A percentile compares a stretch with the other conserved stretches of the same genome.
phyloP scores from a whole-genome alignment of 2,797 vertebrate genomes.

The Coranthus polyacanthus region DNA sequence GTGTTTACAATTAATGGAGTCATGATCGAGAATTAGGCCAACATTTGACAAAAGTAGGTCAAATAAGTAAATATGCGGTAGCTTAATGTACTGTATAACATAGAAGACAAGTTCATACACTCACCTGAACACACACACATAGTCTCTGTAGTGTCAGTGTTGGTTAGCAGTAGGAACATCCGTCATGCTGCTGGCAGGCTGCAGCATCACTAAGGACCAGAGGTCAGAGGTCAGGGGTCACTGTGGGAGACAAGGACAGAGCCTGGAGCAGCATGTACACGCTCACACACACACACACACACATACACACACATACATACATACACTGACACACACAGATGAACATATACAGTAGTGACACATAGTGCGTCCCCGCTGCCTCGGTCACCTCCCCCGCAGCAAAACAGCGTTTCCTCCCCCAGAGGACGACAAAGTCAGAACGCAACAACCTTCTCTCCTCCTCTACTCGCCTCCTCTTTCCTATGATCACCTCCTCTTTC shows the following conservation, averaged over 20 bases:
- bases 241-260: constrained; percentile 58
- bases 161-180: constrained; percentile 62
- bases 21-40: too few relatives aligned
- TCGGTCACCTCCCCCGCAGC: constrained; percentile 72
- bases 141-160: constrained; percentile 27
- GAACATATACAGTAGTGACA: constrained; percentile 19
- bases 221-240: constrained; percentile 62
- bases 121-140: constrained; percentile 3
- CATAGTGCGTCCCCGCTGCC: constrained; percentile 34
- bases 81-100: not conserved
- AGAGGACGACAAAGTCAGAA: constrained; percentile 67
- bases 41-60: too few relatives aligned
- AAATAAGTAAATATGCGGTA: not conserved
- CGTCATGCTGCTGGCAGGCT: constrained; percentile 70
- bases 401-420: constrained; percentile 56
- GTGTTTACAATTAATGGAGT: too few relatives aligned
- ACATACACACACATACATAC: constrained; percentile 24
- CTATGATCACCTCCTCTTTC: not conserved
- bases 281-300: constrained; percentile 20
- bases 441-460: constrained; percentile 48
- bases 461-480: not conserved
- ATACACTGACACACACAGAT: not conserved
- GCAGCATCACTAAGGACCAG: constrained; percentile 60
- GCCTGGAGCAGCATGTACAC: constrained; percentile 40
- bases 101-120: not conserved